Evolutionary conservation across 2,797 vertebrate species (phyloP), one percentile per base, ranked within the genome.

Genomic region (Notoglanidium macrostoma): DNA sequence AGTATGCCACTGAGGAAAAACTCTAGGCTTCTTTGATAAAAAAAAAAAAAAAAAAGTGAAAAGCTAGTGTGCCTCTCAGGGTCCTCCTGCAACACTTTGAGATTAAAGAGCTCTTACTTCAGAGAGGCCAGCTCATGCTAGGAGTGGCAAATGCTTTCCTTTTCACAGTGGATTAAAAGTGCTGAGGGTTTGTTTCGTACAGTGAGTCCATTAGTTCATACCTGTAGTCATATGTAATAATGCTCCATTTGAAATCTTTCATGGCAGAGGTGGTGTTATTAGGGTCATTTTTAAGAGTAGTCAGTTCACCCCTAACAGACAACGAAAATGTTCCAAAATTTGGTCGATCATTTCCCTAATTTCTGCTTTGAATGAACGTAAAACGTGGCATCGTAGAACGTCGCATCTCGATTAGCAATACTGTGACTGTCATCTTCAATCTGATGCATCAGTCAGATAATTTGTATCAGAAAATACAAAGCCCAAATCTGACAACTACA

Each of bases 51-150:
- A 26, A 23, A 51, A 76, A n/a, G 35, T 32, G 35, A 40, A 40
- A 40, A 82, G 67, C 51, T 61, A 73, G 67, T 72, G 77, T 72
- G 32, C 67, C 23, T 70, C 85, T 55, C 35, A 80, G 61, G 54
- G 63, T 35, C 29, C 17, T 55, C 17, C 49, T 59, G 54, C 35
- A 72, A 23, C 77, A 57, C 51, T 46, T 29, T 5, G 8, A 87
- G 68, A 83, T 82, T 51, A 61, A 82, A 82, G 55, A 35, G 54
- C 67, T 46, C 54, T 68, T 59, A 80, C 51, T 59, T 82, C 78
- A 61, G n/a, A 82, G 40, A 61, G 40, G 26, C 26, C 67, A 10
- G 35, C n/a, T 81, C 76, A 32, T 32, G 65, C 85, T 21, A 73
- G 78, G 68, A 8, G 55, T 11, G 15, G 17, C 44, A 44, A 86